These are phyloP conservation scores for Ephydatia muelleri DNA, from an alignment of 37 sponge, comb jelly and placozoan species.

Conservation along the genomic window DNA sequence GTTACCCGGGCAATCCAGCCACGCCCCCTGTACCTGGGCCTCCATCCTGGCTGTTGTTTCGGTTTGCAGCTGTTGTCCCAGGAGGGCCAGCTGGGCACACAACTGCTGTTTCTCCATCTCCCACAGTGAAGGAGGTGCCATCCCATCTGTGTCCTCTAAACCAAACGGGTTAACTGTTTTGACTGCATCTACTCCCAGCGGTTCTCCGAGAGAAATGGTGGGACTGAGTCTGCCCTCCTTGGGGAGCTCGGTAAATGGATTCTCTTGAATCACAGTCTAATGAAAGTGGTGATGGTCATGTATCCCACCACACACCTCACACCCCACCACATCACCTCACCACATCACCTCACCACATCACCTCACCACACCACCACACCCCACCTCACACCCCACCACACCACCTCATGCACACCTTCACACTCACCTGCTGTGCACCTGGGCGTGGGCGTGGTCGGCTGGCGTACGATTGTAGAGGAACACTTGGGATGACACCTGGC, in stretches of 20 bases:
- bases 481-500: neutral
- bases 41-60: conserved; percentile 78
- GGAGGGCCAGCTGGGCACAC: conserved; percentile 31
- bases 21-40: conserved; percentile 56
- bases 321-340: too few species aligned
- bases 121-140: neutral
- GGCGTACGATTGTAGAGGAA: conserved; percentile 15
- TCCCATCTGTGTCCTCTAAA: neutral
- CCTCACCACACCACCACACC: neutral
- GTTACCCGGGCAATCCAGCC: neutral
- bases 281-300: neutral
- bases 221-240: conserved; percentile 6
- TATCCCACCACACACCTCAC: too few species aligned
- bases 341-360: too few species aligned
- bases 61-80: conserved; percentile 63
- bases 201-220: conserved; percentile 49
- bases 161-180: conserved; percentile 1
- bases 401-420: too few species aligned
- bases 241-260: conserved; percentile 39
- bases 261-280: conserved; percentile 51
- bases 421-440: neutral
- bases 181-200: neutral
- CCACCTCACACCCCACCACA: neutral
- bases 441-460: conserved; percentile 50
- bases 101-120: conserved; percentile 43